These are phyloP conservation scores for Psococerastis gibbosa DNA, from an alignment of 2,888 invertebrate genomes.

Conservation along the genomic window DNA sequence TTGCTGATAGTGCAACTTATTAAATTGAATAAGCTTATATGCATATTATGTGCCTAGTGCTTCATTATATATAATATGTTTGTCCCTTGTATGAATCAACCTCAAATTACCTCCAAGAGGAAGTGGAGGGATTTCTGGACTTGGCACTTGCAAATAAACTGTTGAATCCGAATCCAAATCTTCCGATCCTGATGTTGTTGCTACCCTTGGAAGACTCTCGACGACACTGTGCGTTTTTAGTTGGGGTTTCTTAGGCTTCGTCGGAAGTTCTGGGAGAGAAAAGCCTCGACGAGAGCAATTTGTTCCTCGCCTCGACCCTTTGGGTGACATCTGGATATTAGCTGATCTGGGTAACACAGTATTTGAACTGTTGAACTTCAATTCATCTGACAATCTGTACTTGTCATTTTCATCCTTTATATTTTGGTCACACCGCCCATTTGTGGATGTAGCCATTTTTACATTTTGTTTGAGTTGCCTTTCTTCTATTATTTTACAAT, in stretches of 20 bases:
- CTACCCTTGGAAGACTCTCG: background rate
- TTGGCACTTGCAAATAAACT: background rate
- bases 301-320: background rate
- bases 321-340: background rate
- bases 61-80: too few species aligned
- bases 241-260: background rate
- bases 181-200: background rate
- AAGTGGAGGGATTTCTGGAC: background rate
- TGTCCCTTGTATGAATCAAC: too few species aligned
- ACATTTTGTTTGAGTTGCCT: background rate
- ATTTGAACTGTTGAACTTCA: background rate
- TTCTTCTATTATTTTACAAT: background rate
- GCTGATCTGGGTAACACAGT: background rate
- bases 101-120: slow-evolving; percentile 3
- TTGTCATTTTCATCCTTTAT: too few species aligned
- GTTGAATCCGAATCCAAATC: slow-evolving; percentile 3
- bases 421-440: too few species aligned
- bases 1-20: too few species aligned
- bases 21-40: too few species aligned
- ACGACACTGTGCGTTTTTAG: background rate
- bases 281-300: background rate
- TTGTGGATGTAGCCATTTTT: background rate
- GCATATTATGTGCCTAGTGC: too few species aligned
- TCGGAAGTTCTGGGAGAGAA: slow-evolving; percentile 1
- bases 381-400: background rate